phyloP scores from a whole-genome alignment of 2,797 vertebrate species.

The Eidolon dupreanum region DNA sequence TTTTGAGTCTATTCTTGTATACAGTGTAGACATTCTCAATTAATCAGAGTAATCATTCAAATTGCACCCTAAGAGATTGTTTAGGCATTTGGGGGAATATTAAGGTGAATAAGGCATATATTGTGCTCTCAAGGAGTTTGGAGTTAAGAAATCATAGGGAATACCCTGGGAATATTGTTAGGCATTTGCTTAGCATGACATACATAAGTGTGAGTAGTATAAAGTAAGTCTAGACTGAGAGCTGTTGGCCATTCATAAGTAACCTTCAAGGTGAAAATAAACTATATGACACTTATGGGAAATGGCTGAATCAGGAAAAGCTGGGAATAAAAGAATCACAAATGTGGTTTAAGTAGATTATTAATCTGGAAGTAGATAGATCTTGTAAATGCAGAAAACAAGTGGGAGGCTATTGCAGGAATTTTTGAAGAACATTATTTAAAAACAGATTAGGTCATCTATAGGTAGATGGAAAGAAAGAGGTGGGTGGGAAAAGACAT shows the following conservation, averaged over 20 bases:
- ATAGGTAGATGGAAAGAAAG: neutral
- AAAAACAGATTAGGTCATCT: neutral
- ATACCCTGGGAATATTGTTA: neutral
- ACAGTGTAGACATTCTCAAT: neutral
- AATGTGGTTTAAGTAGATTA: neutral
- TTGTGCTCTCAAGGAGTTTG: neutral
- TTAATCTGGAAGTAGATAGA: neutral
- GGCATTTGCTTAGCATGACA: neutral
- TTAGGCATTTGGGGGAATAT: neutral
- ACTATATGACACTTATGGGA: neutral
- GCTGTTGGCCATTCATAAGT: neutral
- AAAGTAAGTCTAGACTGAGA: neutral
- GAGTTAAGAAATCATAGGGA: neutral
- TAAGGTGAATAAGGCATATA: neutral
- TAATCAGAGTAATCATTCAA: neutral
- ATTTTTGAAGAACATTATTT: neutral
- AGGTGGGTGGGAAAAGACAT: neutral
- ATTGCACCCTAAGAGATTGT: neutral
- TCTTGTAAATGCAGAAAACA: neutral
- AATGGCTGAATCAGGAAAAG: neutral
- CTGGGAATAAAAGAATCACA: neutral
- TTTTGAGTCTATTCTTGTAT: too few relatives aligned
- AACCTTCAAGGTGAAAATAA: neutral
- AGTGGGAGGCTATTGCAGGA: neutral
- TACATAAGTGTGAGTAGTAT: neutral